Evolutionary conservation across 2,113 vertebrate genomes (phyloP).

Genomic region (Syngnathus floridae): DNA sequence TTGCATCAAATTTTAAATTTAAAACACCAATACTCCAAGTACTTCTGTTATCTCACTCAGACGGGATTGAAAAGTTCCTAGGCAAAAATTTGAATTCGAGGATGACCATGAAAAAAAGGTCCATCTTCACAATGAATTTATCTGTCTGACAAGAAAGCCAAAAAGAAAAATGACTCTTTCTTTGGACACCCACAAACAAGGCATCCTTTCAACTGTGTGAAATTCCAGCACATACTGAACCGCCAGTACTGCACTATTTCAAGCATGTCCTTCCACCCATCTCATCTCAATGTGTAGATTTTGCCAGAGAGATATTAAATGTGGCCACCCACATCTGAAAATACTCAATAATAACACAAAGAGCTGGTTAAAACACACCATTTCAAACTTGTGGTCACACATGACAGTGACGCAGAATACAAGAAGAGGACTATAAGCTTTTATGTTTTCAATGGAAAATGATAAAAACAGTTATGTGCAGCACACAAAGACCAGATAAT

Average conservation of each 20-base stretch:
- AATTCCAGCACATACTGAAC: constrained; percentile 26
- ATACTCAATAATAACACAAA: not conserved
- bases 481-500: not conserved
- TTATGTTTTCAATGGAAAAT: not conserved
- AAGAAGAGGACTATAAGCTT: not conserved
- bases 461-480: not conserved
- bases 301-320: constrained; percentile 42
- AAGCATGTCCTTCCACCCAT: constrained; percentile 10
- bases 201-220: constrained; percentile 28
- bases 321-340: constrained; percentile 15
- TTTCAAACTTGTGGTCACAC: not conserved
- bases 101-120: not conserved
- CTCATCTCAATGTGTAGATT: constrained; percentile 40
- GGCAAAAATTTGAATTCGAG: too few species aligned
- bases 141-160: not conserved
- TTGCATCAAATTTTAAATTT: too few species aligned
- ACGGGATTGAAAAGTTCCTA: too few species aligned
- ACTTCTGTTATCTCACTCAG: too few species aligned
- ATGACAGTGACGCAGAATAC: not conserved
- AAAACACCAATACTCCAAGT: too few species aligned
- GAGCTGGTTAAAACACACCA: not conserved
- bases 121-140: constrained; percentile 4
- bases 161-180: constrained; percentile 3
- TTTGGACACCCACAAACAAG: constrained; percentile 19
- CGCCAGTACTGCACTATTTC: not conserved